A percentile compares a stretch with the other conserved stretches of the same genome.
Evolutionary conservation across 2,888 invertebrate genomes (phyloP).

Genomic region (Pediacus dermestoides): DNA sequence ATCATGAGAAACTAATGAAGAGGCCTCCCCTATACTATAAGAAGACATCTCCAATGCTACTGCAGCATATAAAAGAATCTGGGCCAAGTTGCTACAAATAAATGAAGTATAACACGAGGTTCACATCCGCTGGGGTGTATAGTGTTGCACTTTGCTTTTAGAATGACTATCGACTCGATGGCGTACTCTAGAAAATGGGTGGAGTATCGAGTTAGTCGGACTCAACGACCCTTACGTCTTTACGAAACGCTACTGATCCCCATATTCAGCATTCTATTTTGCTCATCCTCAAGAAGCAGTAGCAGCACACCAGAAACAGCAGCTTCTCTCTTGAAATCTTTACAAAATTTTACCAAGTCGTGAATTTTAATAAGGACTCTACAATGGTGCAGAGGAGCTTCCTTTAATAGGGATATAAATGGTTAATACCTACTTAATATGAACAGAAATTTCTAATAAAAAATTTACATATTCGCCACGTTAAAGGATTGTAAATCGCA

Average conservation of each 20-base stretch:
- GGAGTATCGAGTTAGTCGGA: constrained; percentile 6
- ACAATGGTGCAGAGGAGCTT: not conserved
- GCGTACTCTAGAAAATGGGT: constrained; percentile 1
- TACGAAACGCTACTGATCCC: constrained; percentile 1
- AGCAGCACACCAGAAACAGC: no score
- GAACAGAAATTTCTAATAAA: no score
- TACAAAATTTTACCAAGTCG: not conserved
- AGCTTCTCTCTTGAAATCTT: not conserved
- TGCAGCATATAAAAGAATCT: constrained; percentile 2
- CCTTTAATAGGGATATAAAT: no score
- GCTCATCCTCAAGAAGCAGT: not conserved
- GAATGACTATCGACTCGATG: constrained; percentile 1
- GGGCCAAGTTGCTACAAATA: constrained; percentile 2
- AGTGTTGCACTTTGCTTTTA: constrained; percentile 7
- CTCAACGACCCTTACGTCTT: constrained; percentile 6
- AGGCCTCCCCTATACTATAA: no score
- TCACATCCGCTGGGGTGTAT: not conserved
- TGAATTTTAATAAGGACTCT: not conserved
- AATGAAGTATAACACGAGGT: constrained; percentile 1
- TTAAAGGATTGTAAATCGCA: no score
- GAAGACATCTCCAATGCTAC: not conserved
- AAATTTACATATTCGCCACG: no score
- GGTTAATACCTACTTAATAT: no score
- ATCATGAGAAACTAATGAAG: constrained; percentile 1
- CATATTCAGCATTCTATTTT: not conserved